Evolutionary conservation across 2,797 vertebrate species (phyloP).

Genomic region (Echeneis naucrates): DNA sequence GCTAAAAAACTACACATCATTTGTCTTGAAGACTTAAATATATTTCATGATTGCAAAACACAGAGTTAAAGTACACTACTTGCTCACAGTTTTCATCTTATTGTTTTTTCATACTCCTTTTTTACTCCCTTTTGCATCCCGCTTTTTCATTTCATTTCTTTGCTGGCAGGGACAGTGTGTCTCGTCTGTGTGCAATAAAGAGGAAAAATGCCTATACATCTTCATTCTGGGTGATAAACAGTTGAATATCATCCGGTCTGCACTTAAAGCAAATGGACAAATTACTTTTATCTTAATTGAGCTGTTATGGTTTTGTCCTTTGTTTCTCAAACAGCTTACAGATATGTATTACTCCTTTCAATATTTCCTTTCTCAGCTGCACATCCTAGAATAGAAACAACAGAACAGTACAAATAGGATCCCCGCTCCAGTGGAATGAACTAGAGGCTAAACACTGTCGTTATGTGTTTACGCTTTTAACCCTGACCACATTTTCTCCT

Average conservation of each 20-base stretch:
- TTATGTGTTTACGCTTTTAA: conserved; percentile 41
- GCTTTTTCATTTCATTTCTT: too few species aligned
- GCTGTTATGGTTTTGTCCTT: conserved; percentile 5
- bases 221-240: background rate
- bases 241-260: background rate
- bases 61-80: background rate
- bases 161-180: background rate
- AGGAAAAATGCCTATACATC: background rate
- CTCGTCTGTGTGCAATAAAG: background rate
- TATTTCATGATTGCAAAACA: too few species aligned
- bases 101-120: too few species aligned
- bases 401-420: conserved; percentile 27
- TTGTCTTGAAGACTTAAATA: too few species aligned
- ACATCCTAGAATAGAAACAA: conserved; percentile 14
- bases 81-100: too few species aligned
- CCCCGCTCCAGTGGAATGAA: background rate
- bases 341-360: background rate
- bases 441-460: background rate
- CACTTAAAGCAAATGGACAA: background rate
- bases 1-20: too few species aligned
- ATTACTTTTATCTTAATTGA: background rate
- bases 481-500: conserved; percentile 12
- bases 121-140: too few species aligned
- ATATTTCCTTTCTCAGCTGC: background rate
- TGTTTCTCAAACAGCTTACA: background rate